Conservation (phyloP, 2,797 vertebrate genomes). For the Myotis planiceps region DNA sequence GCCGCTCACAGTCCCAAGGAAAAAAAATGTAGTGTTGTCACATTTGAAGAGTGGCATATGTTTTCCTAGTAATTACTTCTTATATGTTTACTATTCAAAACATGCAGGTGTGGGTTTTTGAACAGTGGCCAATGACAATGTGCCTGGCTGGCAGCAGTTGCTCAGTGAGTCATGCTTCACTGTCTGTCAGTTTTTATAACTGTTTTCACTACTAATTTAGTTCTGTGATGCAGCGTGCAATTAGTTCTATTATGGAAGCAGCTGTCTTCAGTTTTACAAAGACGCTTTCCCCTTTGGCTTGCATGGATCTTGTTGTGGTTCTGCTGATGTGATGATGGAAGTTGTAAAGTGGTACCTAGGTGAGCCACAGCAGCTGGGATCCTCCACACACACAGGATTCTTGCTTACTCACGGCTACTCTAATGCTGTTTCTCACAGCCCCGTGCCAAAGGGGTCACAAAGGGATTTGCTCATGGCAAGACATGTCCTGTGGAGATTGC, state of each 20-base stretch:
- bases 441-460: not conserved
- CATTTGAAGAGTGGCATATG: conserved; percentile 90
- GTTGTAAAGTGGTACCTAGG: conserved; percentile 84
- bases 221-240: conserved; percentile 96
- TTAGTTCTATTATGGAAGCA: conserved; percentile 98
- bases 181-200: conserved; percentile 93
- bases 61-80: conserved; percentile 98
- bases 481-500: not conserved
- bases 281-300: conserved; percentile 86
- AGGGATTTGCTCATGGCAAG: not conserved
- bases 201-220: conserved; percentile 96
- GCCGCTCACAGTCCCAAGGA: conserved; percentile 91
- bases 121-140: conserved; percentile 92
- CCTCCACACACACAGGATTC: conserved; percentile 20
- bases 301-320: conserved; percentile 86
- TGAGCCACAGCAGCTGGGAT: conserved; percentile 77
- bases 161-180: conserved; percentile 92
- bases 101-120: conserved; percentile 96
- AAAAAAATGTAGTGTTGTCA: conserved; percentile 95
- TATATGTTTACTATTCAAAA: conserved; percentile 98
- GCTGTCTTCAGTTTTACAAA: conserved; percentile 93
- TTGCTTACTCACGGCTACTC: not conserved
- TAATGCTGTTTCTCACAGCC: not conserved
- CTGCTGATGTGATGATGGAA: conserved; percentile 85
- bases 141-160: conserved; percentile 90